These are phyloP conservation scores for Thaumatotibia leucotreta DNA, from an alignment of 1,140 invertebrate species.

Conservation along the genomic window DNA sequence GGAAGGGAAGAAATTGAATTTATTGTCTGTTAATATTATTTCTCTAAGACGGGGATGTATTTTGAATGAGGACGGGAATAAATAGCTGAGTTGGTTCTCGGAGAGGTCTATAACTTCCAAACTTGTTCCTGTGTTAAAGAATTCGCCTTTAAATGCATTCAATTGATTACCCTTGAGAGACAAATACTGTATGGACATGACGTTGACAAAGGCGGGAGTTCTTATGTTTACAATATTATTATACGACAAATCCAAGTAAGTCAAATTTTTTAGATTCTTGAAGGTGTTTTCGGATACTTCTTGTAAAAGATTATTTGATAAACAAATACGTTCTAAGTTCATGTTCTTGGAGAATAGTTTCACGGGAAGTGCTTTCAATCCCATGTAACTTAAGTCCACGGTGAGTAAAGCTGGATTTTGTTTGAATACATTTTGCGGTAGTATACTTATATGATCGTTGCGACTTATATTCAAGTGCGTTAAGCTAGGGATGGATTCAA, in stretches of 20 bases:
- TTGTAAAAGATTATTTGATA: slow-evolving; percentile 82
- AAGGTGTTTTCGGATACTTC: slow-evolving; percentile 85
- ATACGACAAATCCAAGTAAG: slow-evolving; percentile 83
- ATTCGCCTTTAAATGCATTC: slow-evolving; percentile 87
- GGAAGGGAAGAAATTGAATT: slow-evolving; percentile 88
- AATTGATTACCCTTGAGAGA: slow-evolving; percentile 84
- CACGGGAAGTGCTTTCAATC: slow-evolving; percentile 82
- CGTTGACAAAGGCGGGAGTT: slow-evolving; percentile 80
- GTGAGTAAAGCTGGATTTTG: slow-evolving; percentile 78
- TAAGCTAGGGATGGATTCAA: slow-evolving; percentile 82
- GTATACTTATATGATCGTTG: slow-evolving; percentile 82
- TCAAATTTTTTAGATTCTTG: slow-evolving; percentile 84
- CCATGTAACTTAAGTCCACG: slow-evolving; percentile 86
- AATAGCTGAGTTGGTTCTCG: slow-evolving; percentile 85
- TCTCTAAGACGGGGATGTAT: slow-evolving; percentile 85
- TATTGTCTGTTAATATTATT: slow-evolving; percentile 84
- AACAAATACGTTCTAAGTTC: slow-evolving; percentile 80
- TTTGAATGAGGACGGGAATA: slow-evolving; percentile 89
- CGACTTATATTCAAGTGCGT: slow-evolving; percentile 87
- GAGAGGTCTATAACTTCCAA: slow-evolving; percentile 85
- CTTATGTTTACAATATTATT: slow-evolving; percentile 88
- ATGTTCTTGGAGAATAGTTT: slow-evolving; percentile 83
- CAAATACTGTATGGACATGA: slow-evolving; percentile 82
- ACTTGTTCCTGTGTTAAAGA: slow-evolving; percentile 84
- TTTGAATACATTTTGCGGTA: slow-evolving; percentile 78